These are phyloP conservation scores for Colostygia pectinataria DNA, from an alignment of 2,888 invertebrate genomes.

Conservation along the genomic window DNA sequence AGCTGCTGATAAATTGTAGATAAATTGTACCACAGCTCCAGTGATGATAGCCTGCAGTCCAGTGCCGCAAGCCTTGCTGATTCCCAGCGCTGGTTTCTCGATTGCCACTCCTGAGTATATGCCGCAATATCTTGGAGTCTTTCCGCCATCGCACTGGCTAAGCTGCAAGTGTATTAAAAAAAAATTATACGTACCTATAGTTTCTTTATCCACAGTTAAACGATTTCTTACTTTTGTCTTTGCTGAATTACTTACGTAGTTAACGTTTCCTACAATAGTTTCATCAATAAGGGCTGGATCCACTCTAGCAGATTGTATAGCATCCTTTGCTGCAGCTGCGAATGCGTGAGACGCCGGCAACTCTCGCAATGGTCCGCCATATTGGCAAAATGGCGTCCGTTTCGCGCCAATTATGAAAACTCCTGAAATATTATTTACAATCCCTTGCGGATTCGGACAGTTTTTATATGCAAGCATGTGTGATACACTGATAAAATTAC, in stretches of 20 bases:
- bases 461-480: no score
- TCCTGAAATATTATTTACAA: conserved; percentile 42
- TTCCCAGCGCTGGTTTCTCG: conserved; percentile 92
- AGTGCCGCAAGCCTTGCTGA: conserved; percentile 97
- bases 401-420: conserved; percentile 70
- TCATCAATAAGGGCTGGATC: conserved; percentile 57
- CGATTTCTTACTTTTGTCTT: no score
- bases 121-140: conserved; percentile 93
- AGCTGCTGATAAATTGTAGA: no score
- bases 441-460: neutral
- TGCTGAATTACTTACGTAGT: conserved; percentile 55
- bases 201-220: no score
- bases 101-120: conserved; percentile 92
- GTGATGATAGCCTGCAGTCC: conserved; percentile 97
- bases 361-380: conserved; percentile 65
- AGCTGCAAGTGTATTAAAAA: conserved; percentile 74
- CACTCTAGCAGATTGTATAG: conserved; percentile 55
- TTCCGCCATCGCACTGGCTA: conserved; percentile 92
- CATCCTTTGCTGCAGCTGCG: conserved; percentile 67
- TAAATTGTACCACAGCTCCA: conserved; percentile 92
- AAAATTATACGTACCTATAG: no score
- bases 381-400: conserved; percentile 70
- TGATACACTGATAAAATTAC: no score
- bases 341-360: conserved; percentile 64
- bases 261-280: conserved; percentile 66